Evolutionary conservation across 2,888 invertebrate species (phyloP).

Genomic region (Malacosoma neustria): DNA sequence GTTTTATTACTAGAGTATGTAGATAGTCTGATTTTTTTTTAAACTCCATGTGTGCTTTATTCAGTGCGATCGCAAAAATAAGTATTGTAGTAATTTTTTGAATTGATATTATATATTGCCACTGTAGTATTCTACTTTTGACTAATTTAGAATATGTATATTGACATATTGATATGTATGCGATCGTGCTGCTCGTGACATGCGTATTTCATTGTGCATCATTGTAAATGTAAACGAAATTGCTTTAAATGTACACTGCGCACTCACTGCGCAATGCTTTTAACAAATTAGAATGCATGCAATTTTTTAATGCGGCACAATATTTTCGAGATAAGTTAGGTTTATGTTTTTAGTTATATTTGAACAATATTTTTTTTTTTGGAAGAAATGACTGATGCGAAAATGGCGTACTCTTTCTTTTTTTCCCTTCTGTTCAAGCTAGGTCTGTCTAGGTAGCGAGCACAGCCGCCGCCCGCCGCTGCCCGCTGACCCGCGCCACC

Average conservation of each 20-base stretch:
- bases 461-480: conserved; percentile 50
- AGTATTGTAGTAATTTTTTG: too few relatives aligned
- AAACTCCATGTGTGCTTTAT: neutral
- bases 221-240: neutral
- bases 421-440: conserved; percentile 73
- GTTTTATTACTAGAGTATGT: too few relatives aligned
- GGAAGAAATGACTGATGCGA: conserved; percentile 72
- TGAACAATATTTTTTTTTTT: conserved; percentile 38
- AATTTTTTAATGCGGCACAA: neutral
- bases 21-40: neutral
- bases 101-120: too few relatives aligned
- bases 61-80: neutral
- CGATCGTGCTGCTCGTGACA: neutral
- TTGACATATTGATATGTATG: neutral
- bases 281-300: neutral
- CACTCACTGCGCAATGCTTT: neutral
- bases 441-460: conserved; percentile 74
- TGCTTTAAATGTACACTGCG: too few relatives aligned
- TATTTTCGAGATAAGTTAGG: neutral
- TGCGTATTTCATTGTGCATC: neutral
- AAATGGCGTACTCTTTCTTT: conserved; percentile 68
- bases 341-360: conserved; percentile 20
- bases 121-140: too few relatives aligned
- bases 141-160: neutral
- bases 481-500: conserved; percentile 48